These are phyloP conservation scores for Hafferia zeledoni DNA, from an alignment of 2,797 vertebrate genomes.

Conservation along the genomic window DNA sequence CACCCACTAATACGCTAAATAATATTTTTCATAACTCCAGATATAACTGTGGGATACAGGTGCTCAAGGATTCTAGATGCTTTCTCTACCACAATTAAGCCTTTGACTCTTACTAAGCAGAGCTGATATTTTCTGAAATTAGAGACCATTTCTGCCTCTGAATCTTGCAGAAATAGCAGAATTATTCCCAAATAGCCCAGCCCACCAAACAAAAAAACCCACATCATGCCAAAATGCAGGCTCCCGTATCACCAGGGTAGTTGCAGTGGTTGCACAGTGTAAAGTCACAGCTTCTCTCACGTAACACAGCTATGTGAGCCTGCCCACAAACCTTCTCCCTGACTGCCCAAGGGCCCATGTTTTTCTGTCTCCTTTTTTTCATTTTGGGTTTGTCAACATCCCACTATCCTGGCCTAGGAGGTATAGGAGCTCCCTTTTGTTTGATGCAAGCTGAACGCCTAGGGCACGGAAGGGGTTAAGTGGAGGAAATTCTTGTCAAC, in stretches of 20 bases:
- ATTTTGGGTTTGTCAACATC: slow-evolving; percentile 32
- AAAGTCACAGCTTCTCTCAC: neutral
- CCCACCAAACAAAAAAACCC: neutral
- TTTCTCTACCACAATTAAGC: neutral
- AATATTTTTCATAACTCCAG: neutral
- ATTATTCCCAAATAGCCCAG: neutral
- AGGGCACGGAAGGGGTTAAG: slow-evolving; percentile 56
- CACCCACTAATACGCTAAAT: neutral
- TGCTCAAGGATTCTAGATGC: neutral
- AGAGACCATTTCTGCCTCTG: neutral
- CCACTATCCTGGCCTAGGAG: neutral
- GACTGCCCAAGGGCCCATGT: neutral
- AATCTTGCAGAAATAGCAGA: neutral
- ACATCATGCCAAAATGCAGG: neutral
- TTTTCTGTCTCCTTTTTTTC: slow-evolving; percentile 30
- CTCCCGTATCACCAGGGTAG: accelerated
- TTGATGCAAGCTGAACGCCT: slow-evolving; percentile 18
- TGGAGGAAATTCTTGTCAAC: slow-evolving; percentile 49
- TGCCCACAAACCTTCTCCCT: slow-evolving; percentile 12
- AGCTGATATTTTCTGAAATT: neutral
- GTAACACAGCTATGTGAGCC: neutral
- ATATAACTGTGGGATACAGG: neutral
- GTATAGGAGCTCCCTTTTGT: slow-evolving; percentile 52
- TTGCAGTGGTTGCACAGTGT: neutral
- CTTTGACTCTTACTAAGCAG: neutral